phyloP scores from a whole-genome alignment of 2,113 vertebrate genomes.

The Podilymbus podiceps region DNA sequence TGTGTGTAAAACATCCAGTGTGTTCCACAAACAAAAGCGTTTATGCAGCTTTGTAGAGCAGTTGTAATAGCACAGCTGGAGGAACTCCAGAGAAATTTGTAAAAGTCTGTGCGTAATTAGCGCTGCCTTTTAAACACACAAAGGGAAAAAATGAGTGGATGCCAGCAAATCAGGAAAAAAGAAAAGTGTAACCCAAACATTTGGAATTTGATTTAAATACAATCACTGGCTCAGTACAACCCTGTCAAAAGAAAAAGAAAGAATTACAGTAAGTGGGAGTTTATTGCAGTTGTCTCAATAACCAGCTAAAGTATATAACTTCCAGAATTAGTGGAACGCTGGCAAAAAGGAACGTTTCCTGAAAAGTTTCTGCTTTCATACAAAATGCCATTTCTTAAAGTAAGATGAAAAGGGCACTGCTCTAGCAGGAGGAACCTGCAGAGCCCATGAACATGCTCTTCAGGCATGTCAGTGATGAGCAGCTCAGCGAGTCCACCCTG shows the following conservation, averaged over 20 bases:
- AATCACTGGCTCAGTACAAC: neutral
- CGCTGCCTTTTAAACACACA: neutral
- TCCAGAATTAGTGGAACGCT: neutral
- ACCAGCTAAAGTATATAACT: neutral
- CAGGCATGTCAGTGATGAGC: neutral
- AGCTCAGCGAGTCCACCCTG: neutral
- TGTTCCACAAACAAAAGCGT: neutral
- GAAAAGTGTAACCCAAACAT: neutral
- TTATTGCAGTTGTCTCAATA: neutral
- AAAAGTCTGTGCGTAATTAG: neutral
- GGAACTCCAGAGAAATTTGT: neutral
- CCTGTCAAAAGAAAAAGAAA: neutral
- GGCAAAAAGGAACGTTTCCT: neutral
- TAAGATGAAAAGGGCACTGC: neutral
- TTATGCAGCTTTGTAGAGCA: neutral
- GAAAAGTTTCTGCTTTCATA: neutral
- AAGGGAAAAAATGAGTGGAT: neutral
- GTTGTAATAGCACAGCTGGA: slow-evolving; percentile 27
- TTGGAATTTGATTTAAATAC: neutral
- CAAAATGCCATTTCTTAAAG: neutral
- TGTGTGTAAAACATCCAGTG: neutral
- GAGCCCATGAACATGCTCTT: accelerated
- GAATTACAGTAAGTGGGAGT: neutral
- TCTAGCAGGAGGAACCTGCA: neutral
- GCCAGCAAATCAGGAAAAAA: neutral